Evolutionary conservation across 2,797 vertebrate species (phyloP).

Genomic region (Acanthopagrus latus): DNA sequence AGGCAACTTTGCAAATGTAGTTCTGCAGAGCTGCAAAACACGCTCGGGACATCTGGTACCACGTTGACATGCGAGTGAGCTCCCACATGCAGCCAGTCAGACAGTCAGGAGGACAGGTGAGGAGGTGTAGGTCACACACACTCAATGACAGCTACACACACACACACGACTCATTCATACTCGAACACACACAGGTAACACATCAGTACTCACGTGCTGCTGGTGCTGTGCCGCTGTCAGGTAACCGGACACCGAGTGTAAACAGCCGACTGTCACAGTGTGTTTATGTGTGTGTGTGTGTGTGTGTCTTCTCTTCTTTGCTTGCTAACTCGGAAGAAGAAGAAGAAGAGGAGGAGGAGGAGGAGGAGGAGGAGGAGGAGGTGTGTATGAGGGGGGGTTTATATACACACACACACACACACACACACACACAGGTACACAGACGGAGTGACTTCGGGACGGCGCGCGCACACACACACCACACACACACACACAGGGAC

Average conservation of each 20-base stretch:
- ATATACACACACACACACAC: constrained; percentile 34
- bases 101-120: not conserved
- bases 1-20: constrained; percentile 1
- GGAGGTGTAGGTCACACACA: constrained; percentile 1
- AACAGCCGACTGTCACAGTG: constrained; percentile 51
- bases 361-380: constrained; percentile 19
- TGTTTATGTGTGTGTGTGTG: constrained; percentile 40
- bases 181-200: not conserved
- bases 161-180: constrained; percentile 1
- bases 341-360: constrained; percentile 14
- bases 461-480: constrained; percentile 43
- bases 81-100: not conserved
- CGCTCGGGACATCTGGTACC: constrained; percentile 14
- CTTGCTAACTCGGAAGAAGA: constrained; percentile 36
- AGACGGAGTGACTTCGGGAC: constrained; percentile 63
- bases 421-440: constrained; percentile 3
- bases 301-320: constrained; percentile 29
- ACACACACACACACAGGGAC: constrained; percentile 31
- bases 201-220: constrained; percentile 79
- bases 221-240: constrained; percentile 51
- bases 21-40: constrained; percentile 7
- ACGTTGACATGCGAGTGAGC: constrained; percentile 22
- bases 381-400: constrained; percentile 38
- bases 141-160: constrained; percentile 26
- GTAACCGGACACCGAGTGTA: constrained; percentile 75